Conservation (phyloP, 2,113 vertebrate genomes). For the Balaeniceps rex region DNA sequence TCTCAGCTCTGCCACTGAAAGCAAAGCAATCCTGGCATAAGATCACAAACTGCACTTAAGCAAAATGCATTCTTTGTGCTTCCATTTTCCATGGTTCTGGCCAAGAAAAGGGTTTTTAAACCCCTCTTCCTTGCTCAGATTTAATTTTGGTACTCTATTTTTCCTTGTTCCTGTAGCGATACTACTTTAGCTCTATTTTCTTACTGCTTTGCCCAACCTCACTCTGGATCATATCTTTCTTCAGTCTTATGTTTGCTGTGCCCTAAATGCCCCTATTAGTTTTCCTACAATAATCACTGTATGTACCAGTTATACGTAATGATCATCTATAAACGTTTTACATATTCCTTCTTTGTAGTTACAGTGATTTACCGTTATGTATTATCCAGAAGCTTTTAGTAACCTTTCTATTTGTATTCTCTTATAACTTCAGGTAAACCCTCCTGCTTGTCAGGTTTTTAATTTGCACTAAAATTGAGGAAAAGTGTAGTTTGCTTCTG, state of each 20-base stretch:
- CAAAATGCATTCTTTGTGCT: conserved; percentile 36
- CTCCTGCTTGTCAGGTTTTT: neutral
- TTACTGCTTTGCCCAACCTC: conserved; percentile 11
- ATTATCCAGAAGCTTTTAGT: neutral
- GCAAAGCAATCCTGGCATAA: conserved; percentile 31
- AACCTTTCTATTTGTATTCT: neutral
- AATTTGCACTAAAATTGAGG: neutral
- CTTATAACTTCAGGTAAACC: neutral
- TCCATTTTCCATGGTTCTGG: conserved; percentile 42
- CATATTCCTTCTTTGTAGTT: neutral
- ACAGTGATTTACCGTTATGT: neutral
- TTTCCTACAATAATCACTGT: neutral
- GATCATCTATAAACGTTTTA: neutral
- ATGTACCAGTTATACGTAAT: neutral
- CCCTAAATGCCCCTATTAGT: neutral
- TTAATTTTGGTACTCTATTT: neutral
- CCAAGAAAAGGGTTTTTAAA: conserved; percentile 24
- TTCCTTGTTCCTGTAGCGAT: neutral
- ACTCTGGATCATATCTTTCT: neutral
- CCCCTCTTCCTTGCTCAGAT: neutral
- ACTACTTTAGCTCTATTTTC: neutral
- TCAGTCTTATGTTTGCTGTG: neutral
- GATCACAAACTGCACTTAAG: conserved; percentile 33
- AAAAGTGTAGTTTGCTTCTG: neutral
- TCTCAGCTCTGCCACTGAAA: neutral